These are phyloP conservation scores for Tribolium castaneum DNA, from an alignment of 1,140 invertebrate species.

Conservation along the genomic window DNA sequence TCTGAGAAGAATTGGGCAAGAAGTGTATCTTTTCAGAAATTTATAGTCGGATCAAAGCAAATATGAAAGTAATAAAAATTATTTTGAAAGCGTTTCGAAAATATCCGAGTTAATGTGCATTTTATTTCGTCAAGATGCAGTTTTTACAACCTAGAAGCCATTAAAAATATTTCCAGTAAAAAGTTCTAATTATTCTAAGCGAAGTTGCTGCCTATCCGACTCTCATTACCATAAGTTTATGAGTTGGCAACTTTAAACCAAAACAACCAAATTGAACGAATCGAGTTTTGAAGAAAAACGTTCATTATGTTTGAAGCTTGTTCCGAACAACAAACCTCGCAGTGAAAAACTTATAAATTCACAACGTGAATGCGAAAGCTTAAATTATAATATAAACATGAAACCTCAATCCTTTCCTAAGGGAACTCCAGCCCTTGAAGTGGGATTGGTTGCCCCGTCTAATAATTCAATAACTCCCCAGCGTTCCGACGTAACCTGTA, in stretches of 20 bases:
- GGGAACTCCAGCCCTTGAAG: constrained; percentile 3
- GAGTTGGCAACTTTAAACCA: neutral
- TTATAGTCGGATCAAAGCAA: neutral
- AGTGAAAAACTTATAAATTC: constrained; percentile 27
- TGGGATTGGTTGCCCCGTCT: constrained; percentile 14
- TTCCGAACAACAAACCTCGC: neutral
- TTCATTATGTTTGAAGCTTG: neutral
- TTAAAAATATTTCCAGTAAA: neutral
- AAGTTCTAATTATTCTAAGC: neutral
- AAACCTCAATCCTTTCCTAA: constrained; percentile 29
- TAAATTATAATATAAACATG: constrained; percentile 34
- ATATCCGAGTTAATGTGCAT: too few species aligned
- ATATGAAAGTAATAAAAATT: neutral
- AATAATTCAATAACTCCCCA: constrained; percentile 34
- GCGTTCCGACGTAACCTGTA: neutral
- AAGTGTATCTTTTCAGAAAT: neutral
- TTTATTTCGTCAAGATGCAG: neutral
- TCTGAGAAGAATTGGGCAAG: neutral
- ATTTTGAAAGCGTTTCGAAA: too few species aligned
- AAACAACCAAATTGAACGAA: neutral
- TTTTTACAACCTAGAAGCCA: neutral
- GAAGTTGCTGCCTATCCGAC: neutral
- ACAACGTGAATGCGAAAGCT: neutral
- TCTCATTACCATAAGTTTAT: neutral
- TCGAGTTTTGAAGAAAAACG: neutral